These are phyloP conservation scores for Coelinius sp. DNA, from an alignment of 2,888 invertebrate genomes.

Conservation along the genomic window DNA sequence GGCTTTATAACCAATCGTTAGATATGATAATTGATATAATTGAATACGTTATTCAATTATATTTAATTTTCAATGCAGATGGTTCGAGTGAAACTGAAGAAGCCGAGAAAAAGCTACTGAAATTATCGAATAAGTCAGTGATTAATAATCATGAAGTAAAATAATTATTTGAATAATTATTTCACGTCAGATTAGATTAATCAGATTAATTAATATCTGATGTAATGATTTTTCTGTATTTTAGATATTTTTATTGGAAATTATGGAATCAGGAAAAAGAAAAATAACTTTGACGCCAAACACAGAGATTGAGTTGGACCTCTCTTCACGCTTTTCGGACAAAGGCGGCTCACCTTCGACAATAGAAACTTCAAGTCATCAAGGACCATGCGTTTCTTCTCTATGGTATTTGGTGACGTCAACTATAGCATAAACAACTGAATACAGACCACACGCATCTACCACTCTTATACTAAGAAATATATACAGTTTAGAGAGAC, in stretches of 20 bases:
- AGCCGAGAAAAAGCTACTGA: background rate
- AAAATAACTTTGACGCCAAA: too few species aligned
- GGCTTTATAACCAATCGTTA: background rate
- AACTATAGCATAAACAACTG: too few species aligned
- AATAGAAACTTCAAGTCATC: too few species aligned
- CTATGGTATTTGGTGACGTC: too few species aligned
- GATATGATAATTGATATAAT: background rate
- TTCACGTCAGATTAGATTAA: background rate
- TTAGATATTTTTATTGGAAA: too few species aligned
- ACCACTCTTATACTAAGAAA: background rate
- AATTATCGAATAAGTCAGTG: background rate
- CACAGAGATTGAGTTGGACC: too few species aligned
- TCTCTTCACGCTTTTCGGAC: too few species aligned
- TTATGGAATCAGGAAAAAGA: too few species aligned
- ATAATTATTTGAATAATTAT: background rate
- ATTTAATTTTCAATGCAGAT: background rate
- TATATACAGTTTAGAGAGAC: too few species aligned
- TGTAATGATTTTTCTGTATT: background rate
- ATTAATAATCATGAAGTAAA: background rate
- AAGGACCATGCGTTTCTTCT: too few species aligned
- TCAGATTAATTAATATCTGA: background rate
- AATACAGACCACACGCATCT: too few species aligned
- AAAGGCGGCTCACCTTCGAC: too few species aligned
- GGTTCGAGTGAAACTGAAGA: background rate
- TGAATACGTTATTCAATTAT: background rate